Percentiles rank a stretch among this genome's conserved stretches.
These are phyloP conservation scores for Garra rufa DNA, from an alignment of 2,113 vertebrate species.

Conservation along the genomic window DNA sequence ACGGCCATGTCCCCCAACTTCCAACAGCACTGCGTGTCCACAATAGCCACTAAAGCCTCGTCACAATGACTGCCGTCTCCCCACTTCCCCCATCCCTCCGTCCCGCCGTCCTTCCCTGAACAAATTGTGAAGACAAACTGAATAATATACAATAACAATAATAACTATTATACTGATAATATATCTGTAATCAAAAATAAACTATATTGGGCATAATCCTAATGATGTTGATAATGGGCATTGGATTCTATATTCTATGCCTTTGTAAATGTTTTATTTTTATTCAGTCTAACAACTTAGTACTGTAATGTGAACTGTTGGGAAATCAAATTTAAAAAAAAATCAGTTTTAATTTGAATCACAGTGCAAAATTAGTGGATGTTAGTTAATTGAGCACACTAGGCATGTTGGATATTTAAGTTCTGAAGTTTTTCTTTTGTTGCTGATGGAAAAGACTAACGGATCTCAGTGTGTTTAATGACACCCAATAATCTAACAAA, in stretches of 20 bases:
- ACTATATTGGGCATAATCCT: conserved; percentile 67
- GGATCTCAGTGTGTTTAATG: neutral
- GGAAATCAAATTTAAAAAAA: conserved; percentile 60
- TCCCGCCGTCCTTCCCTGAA: conserved; percentile 53
- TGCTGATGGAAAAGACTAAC: conserved; percentile 16
- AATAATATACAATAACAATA: conserved; percentile 74
- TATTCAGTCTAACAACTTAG: conserved; percentile 71
- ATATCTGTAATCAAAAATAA: conserved; percentile 75
- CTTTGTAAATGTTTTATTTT: conserved; percentile 68
- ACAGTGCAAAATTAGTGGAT: conserved; percentile 64
- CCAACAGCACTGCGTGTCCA: conserved; percentile 97
- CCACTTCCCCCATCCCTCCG: neutral
- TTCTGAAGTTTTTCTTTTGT: neutral
- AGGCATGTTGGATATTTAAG: neutral
- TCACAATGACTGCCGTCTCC: conserved; percentile 85
- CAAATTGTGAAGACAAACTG: conserved; percentile 65
- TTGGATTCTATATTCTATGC: conserved; percentile 65
- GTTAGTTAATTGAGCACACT: conserved; percentile 51
- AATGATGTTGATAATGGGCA: conserved; percentile 74
- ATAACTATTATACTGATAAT: conserved; percentile 74
- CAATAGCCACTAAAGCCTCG: conserved; percentile 94
- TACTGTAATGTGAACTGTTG: conserved; percentile 79
- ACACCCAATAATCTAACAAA: conserved; percentile 6
- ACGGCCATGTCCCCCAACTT: conserved; percentile 91
- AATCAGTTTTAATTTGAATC: conserved; percentile 57